phyloP scores from a whole-genome alignment of 2,113 vertebrate species.

The Ancistrus triradiatus region DNA sequence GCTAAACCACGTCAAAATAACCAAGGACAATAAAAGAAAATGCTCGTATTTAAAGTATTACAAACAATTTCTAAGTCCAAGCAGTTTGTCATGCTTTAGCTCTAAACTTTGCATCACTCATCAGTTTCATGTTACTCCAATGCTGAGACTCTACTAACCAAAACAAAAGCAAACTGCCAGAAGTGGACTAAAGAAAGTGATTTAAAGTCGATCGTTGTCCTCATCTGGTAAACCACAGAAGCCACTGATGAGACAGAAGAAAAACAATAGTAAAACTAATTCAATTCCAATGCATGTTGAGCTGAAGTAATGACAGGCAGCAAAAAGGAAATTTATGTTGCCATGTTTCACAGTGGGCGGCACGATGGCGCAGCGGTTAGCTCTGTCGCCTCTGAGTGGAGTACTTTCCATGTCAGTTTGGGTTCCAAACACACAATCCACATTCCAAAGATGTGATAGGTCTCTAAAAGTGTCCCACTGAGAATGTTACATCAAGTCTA shows the following conservation, averaged over 20 bases:
- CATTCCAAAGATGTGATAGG: too few relatives aligned
- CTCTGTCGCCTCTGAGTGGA: too few relatives aligned
- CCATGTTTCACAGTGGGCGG: too few relatives aligned
- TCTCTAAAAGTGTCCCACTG: too few relatives aligned
- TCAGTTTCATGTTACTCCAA: not conserved
- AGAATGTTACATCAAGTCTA: too few relatives aligned
- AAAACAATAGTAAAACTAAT: not conserved
- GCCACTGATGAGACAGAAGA: conserved; percentile 6
- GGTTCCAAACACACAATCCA: too few relatives aligned
- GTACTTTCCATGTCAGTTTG: too few relatives aligned
- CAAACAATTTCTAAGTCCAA: not conserved
- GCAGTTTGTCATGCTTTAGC: not conserved
- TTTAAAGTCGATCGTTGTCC: conserved; percentile 20
- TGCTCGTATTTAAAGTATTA: not conserved
- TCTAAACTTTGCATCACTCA: not conserved
- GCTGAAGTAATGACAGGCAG: too few relatives aligned
- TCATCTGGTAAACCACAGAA: conserved; percentile 28
- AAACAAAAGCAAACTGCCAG: not conserved
- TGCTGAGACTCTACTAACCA: not conserved
- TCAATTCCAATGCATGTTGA: not conserved
- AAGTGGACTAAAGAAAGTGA: conserved; percentile 16
- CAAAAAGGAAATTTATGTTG: too few relatives aligned
- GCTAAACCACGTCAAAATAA: conserved; percentile 18
- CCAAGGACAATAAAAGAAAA: too few relatives aligned
- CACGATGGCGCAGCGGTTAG: too few relatives aligned